phyloP scores from a whole-genome alignment of 2,888 invertebrate species.

The Dryococelus australis region DNA sequence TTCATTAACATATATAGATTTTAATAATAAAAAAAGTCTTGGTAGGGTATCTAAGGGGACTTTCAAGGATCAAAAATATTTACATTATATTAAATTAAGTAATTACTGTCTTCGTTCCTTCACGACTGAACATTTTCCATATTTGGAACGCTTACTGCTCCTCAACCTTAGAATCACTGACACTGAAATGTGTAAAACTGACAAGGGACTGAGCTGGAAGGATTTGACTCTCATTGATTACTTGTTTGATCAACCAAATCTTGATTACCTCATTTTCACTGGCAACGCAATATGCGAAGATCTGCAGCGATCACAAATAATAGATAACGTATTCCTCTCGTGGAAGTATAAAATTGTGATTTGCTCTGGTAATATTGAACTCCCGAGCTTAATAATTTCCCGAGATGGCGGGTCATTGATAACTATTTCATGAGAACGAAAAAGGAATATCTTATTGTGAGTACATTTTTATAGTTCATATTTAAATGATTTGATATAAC shows the following conservation, averaged over 20 bases:
- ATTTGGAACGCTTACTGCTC: not conserved
- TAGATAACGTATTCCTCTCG: not conserved
- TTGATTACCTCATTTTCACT: not conserved
- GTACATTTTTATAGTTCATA: too few species aligned
- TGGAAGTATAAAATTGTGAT: not conserved
- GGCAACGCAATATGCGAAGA: not conserved
- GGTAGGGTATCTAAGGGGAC: not conserved
- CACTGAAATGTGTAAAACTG: not conserved
- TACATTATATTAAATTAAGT: not conserved
- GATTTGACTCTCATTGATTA: not conserved
- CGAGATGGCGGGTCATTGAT: not conserved
- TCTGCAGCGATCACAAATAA: not conserved
- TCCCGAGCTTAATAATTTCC: not conserved
- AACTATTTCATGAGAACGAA: too few species aligned
- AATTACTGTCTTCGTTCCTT: not conserved
- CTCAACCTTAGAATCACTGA: not conserved
- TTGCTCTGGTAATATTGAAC: not conserved
- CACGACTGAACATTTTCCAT: not conserved
- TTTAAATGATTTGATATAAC: too few species aligned
- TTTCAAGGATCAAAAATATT: not conserved
- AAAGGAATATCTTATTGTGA: too few species aligned
- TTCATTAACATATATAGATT: not conserved
- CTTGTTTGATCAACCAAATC: not conserved
- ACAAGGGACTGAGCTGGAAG: not conserved
- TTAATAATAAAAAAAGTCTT: not conserved